These are phyloP conservation scores for Drosophila kohkoa DNA, from an alignment of 1,140 invertebrate species.

Conservation along the genomic window DNA sequence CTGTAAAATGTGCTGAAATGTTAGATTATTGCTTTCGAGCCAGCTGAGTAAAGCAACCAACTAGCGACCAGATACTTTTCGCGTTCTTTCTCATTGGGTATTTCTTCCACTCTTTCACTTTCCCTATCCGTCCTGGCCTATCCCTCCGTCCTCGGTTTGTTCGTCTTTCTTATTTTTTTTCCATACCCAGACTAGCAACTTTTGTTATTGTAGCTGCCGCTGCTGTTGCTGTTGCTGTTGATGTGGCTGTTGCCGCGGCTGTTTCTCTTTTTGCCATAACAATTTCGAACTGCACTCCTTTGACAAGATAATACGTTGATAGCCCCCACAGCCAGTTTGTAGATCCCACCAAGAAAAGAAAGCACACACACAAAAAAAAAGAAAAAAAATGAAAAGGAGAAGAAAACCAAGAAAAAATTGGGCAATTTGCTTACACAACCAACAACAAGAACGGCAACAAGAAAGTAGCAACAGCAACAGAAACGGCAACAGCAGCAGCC, in stretches of 20 bases:
- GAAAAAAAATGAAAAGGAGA: conserved; percentile 12
- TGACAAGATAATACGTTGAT: conserved; percentile 82
- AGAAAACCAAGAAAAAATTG: conserved; percentile 58
- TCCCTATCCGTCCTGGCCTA: neutral
- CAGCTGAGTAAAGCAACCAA: conserved; percentile 35
- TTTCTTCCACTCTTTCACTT: conserved; percentile 32
- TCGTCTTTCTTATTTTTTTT: neutral
- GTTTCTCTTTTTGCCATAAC: conserved; percentile 68
- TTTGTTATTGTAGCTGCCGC: conserved; percentile 24
- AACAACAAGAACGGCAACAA: conserved; percentile 61
- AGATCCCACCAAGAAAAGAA: conserved; percentile 12
- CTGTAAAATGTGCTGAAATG: conserved; percentile 83
- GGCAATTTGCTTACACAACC: conserved; percentile 80
- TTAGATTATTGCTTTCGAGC: conserved; percentile 79
- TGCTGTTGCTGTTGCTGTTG: conserved; percentile 27
- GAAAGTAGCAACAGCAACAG: conserved; percentile 34
- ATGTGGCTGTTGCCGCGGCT: conserved; percentile 48
- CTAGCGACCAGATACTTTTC: conserved; percentile 56
- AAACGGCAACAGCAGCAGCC: conserved; percentile 9
- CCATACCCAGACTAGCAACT: neutral
- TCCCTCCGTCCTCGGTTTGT: conserved; percentile 16
- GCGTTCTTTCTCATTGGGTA: conserved; percentile 40
- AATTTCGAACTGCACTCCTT: conserved; percentile 81
- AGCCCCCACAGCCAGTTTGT: conserved; percentile 41
- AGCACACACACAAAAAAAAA: conserved; percentile 1